A percentile compares a stretch with the other conserved stretches of the same genome.
These are phyloP conservation scores for Diabrotica virgifera DNA, from an alignment of 1,140 invertebrate genomes.

Conservation along the genomic window DNA sequence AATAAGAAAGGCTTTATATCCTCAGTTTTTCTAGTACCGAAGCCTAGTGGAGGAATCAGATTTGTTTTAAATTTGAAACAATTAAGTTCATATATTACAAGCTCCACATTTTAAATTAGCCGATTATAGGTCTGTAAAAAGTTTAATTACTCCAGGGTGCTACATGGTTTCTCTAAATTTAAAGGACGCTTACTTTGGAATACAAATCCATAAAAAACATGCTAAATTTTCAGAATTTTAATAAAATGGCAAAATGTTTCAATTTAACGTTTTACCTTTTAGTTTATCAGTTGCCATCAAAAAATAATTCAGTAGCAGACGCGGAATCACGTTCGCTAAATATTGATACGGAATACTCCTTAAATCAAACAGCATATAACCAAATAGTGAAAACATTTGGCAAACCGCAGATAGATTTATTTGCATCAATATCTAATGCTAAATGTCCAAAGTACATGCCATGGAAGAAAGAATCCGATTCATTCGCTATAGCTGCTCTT, in stretches of 20 bases:
- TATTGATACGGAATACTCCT: conserved; percentile 28
- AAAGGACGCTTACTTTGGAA: conserved; percentile 27
- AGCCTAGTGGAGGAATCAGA: too few species aligned
- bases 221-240: conserved; percentile 32
- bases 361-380: conserved; percentile 15
- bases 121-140: conserved; percentile 30
- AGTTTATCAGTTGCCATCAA: conserved; percentile 31
- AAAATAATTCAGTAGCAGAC: conserved; percentile 32
- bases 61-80: conserved; percentile 38
- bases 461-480: conserved; percentile 32
- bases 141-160: conserved; percentile 25
- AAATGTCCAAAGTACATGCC: conserved; percentile 36
- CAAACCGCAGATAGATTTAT: conserved; percentile 32
- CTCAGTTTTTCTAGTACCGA: too few species aligned
- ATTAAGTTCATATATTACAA: conserved; percentile 28
- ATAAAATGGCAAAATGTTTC: too few species aligned
- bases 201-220: conserved; percentile 26
- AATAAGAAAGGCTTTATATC: too few species aligned
- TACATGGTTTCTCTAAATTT: conserved; percentile 33
- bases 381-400: conserved; percentile 23
- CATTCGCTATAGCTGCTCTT: conserved; percentile 35
- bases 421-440: conserved; percentile 33
- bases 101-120: conserved; percentile 36
- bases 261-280: conserved; percentile 26
- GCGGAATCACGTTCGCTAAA: conserved; percentile 27